These are phyloP conservation scores for Charina bottae DNA, from an alignment of 2,113 vertebrate genomes.

Conservation along the genomic window DNA sequence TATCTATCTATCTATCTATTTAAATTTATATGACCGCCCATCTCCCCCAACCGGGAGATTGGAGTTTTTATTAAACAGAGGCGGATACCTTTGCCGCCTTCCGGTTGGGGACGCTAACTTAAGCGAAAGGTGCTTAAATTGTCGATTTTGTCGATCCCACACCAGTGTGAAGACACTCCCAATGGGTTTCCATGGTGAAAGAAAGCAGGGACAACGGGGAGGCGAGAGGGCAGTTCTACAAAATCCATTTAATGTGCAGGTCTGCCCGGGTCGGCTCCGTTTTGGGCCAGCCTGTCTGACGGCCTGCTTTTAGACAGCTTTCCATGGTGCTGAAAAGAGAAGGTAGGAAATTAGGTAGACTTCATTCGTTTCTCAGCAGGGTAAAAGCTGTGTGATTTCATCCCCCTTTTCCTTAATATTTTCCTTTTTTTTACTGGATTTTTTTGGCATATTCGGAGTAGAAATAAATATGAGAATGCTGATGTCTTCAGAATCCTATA, in stretches of 20 bases:
- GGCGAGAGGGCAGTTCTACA: background rate
- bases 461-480: background rate
- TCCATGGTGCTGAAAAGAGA: slow-evolving; percentile 20
- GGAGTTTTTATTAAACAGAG: background rate
- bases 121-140: background rate
- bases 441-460: background rate
- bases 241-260: background rate
- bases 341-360: too few species aligned
- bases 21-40: too few species aligned
- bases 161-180: background rate
- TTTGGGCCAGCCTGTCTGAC: background rate
- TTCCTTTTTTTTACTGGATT: background rate
- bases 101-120: background rate
- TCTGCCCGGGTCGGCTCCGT: too few species aligned
- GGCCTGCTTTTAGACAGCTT: background rate
- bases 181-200: background rate
- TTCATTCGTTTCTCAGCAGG: background rate
- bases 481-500: background rate
- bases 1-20: too few species aligned
- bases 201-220: background rate
- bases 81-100: background rate
- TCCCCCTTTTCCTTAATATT: too few species aligned
- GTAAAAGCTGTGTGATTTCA: background rate
- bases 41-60: too few species aligned
- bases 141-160: too few species aligned